Conservation (phyloP, 2,888 invertebrate species). For the Mylabris sibirica region DNA sequence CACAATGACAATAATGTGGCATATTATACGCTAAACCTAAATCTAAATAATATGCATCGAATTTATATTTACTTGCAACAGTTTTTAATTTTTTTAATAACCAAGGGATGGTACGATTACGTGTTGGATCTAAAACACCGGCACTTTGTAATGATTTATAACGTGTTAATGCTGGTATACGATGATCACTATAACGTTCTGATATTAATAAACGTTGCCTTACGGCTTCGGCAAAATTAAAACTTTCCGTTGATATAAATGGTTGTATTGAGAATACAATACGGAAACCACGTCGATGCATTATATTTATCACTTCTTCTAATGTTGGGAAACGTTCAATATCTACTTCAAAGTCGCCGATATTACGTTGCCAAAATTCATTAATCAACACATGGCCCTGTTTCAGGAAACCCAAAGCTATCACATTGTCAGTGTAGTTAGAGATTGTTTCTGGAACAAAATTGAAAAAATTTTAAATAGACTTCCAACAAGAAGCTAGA, state of each 20-base stretch:
- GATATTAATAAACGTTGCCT: slow-evolving; percentile 76
- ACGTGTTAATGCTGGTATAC: slow-evolving; percentile 83
- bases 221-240: slow-evolving; percentile 82
- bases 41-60: slow-evolving; percentile 87
- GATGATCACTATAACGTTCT: slow-evolving; percentile 79
- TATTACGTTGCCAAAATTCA: slow-evolving; percentile 83
- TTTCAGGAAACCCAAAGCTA: slow-evolving; percentile 76
- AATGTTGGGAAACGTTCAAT: slow-evolving; percentile 77
- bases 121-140: slow-evolving; percentile 86
- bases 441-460: slow-evolving; percentile 67
- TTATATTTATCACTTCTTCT: slow-evolving; percentile 78
- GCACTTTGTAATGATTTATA: slow-evolving; percentile 84
- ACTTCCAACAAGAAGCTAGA: not conserved
- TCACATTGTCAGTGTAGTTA: slow-evolving; percentile 84
- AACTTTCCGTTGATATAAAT: slow-evolving; percentile 86
- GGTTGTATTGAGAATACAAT: slow-evolving; percentile 91
- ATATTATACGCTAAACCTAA: slow-evolving; percentile 84
- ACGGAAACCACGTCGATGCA: slow-evolving; percentile 84
- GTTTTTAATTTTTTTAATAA: slow-evolving; percentile 72
- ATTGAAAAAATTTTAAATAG: not conserved
- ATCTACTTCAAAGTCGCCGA: slow-evolving; percentile 89
- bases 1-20: slow-evolving; percentile 85
- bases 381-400: slow-evolving; percentile 82
- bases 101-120: slow-evolving; percentile 83
- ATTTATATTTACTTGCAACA: slow-evolving; percentile 75